phyloP scores from a whole-genome alignment of 2,797 vertebrate genomes.

The Paramormyrops hopkinsi region DNA sequence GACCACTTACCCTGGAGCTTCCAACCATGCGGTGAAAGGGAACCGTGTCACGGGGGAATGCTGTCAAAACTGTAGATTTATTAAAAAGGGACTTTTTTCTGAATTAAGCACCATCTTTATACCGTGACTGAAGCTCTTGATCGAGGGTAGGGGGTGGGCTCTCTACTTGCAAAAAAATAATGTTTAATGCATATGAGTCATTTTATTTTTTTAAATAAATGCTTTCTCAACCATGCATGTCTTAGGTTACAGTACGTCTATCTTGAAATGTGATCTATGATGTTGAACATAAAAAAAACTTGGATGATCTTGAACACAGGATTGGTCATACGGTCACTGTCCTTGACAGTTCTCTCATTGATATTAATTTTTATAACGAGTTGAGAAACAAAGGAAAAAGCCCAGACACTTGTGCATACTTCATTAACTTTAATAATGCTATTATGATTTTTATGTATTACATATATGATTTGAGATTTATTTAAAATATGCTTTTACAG shows the following conservation, averaged over 20 bases:
- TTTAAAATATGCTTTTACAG: background rate
- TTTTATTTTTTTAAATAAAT: constrained; percentile 10
- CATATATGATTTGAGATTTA: background rate
- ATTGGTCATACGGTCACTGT: background rate
- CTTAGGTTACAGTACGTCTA: background rate
- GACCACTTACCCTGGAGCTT: background rate
- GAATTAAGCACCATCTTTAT: background rate
- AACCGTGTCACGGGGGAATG: background rate
- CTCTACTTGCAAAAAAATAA: background rate
- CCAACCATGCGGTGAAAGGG: background rate
- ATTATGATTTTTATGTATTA: background rate
- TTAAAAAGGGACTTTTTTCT: constrained; percentile 6
- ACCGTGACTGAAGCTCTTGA: background rate
- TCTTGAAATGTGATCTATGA: background rate
- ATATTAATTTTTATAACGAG: background rate
- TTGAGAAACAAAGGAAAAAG: background rate
- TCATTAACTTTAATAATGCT: background rate
- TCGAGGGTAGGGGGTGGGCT: background rate
- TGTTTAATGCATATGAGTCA: background rate
- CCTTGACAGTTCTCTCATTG: background rate
- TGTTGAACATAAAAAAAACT: background rate
- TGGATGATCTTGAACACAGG: background rate
- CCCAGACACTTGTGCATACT: background rate
- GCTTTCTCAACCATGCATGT: background rate
- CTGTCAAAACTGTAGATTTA: background rate